Evolutionary conservation across 2,797 vertebrate species (phyloP).

Genomic region (Etheostoma perlongum): DNA sequence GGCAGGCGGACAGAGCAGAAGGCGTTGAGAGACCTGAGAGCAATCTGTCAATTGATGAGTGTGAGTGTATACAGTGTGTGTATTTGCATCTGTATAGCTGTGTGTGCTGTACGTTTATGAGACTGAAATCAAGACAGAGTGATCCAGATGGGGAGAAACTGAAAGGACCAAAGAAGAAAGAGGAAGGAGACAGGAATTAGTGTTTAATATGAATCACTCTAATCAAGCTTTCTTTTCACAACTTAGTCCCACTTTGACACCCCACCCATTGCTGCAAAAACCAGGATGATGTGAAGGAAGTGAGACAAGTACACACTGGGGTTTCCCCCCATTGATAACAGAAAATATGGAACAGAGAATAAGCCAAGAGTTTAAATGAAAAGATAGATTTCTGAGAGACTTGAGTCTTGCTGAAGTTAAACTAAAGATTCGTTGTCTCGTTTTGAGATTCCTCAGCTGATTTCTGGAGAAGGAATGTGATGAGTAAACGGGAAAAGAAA

Average conservation of each 20-base stretch:
- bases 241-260: neutral
- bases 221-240: neutral
- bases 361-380: neutral
- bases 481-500: slow-evolving; percentile 31
- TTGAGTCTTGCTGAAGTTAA: neutral
- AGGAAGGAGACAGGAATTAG: neutral
- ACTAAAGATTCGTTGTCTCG: slow-evolving; percentile 29
- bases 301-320: neutral
- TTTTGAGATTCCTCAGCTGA: slow-evolving; percentile 36
- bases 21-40: slow-evolving; percentile 46
- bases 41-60: slow-evolving; percentile 32
- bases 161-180: slow-evolving; percentile 12
- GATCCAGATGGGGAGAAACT: slow-evolving; percentile 1
- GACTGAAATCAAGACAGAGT: slow-evolving; percentile 35
- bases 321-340: neutral
- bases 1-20: slow-evolving; percentile 32
- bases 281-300: neutral
- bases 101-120: slow-evolving; percentile 5
- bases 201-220: neutral
- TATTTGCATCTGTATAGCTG: neutral
- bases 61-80: neutral
- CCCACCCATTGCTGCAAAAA: slow-evolving; percentile 26
- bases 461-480: slow-evolving; percentile 57
- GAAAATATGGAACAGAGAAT: neutral
- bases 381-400: neutral